Evolutionary conservation across 2,113 vertebrate genomes (phyloP), one percentile per base, ranked within the genome.

Genomic region (Colius striatus): DNA sequence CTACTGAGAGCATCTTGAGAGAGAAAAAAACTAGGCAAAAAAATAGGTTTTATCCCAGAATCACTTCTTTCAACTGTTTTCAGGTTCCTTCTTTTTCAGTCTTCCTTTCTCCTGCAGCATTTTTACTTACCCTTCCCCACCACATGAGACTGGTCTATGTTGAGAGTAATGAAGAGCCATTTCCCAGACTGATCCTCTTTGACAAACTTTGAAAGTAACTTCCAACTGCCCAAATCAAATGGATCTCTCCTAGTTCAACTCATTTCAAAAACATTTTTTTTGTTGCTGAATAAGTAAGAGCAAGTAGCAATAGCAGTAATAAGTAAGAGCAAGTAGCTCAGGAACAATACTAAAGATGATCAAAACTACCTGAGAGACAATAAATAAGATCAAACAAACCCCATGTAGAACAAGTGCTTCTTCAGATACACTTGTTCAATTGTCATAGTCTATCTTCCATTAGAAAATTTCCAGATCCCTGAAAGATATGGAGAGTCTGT

Each of bases 1-100:
- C 87, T 73, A 55, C 83, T 94, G 90, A 58, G 27, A 81, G n/a
- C 84, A 74, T 82, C 73, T 73, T 76, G 67, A 92, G 30, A 85
- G 45, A 76, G n/a, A 13, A 76, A 88, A 77, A 70, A 60, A 21
- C 50, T 55, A 89, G 73, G 29, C 32, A 79, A 87, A 32, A 1
- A 66, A 73, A 58, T 58, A 53, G 70, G 38, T 30, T 62, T 62
- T 89, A 92, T 48, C 65, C 61, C 70, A 87, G 62, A 57, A 84
- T 63, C 17, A 50, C 34, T 78, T 67, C 16, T 87, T 89, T 26
- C 2, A 10, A 23, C 34, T 65, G 47, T 76, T 74, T 73, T 75
- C 36, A 53, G 20, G 9, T 54, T 84, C 30, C 58, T 72, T 50
- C 55, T 68, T 84, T 50, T 57, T 73, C n/a, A 76, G 16, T 65